These are phyloP conservation scores for Sitta europaea DNA, from an alignment of 2,113 vertebrate species.

Conservation along the genomic window DNA sequence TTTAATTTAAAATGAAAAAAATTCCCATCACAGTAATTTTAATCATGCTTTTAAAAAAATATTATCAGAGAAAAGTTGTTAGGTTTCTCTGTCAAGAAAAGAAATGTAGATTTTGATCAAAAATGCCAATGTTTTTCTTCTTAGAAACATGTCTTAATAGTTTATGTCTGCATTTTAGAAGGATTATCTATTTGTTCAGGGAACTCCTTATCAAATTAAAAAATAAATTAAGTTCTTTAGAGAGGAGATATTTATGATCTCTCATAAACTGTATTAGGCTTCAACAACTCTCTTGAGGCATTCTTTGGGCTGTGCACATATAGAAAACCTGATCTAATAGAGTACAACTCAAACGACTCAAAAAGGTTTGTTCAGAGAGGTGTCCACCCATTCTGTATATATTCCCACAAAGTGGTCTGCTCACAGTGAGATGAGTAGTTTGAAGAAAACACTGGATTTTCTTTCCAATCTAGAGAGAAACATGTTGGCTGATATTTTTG, in stretches of 20 bases:
- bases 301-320: background rate
- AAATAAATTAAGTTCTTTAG: background rate
- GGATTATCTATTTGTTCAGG: background rate
- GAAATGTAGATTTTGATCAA: background rate
- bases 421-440: fast-evolving
- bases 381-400: background rate
- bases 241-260: background rate
- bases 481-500: background rate
- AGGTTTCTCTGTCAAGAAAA: background rate
- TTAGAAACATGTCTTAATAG: background rate
- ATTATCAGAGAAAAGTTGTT: background rate
- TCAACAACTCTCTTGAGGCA: background rate
- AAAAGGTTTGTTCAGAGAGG: background rate
- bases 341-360: background rate
- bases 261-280: background rate
- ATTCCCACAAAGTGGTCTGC: background rate
- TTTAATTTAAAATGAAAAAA: background rate
- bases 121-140: background rate
- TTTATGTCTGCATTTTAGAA: background rate
- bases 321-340: background rate
- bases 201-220: background rate
- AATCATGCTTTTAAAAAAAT: too few relatives aligned
- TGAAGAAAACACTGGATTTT: background rate
- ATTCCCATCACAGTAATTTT: background rate
- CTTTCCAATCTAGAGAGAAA: background rate